A percentile compares a stretch with the other conserved stretches of the same genome.
phyloP scores from a whole-genome alignment of 2,797 vertebrate species.

The Erpetoichthys calabaricus region DNA sequence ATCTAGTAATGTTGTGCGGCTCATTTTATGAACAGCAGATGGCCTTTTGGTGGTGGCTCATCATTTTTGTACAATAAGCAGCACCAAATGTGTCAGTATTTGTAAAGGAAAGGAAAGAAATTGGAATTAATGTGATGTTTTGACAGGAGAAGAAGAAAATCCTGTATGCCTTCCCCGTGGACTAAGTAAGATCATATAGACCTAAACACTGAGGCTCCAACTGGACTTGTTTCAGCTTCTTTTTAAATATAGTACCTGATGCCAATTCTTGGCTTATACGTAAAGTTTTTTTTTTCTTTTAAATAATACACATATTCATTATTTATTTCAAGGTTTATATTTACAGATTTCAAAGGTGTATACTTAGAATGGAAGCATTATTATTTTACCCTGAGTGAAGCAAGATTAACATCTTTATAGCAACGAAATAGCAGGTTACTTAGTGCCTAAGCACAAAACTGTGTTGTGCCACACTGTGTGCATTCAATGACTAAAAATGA shows the following conservation, averaged over 20 bases:
- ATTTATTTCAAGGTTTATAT: background rate
- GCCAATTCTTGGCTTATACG: background rate
- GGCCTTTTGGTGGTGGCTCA: too few relatives aligned
- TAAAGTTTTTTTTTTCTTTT: too few relatives aligned
- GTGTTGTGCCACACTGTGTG: constrained; percentile 40
- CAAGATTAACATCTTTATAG: constrained; percentile 41
- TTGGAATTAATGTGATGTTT: background rate
- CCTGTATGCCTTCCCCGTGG: background rate
- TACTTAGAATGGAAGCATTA: constrained; percentile 36
- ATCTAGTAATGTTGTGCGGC: too few relatives aligned
- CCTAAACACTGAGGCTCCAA: background rate
- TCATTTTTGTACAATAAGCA: too few relatives aligned
- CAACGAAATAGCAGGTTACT: constrained; percentile 32
- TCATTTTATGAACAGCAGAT: too few relatives aligned
- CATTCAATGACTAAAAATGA: constrained; percentile 46
- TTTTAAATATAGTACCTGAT: background rate
- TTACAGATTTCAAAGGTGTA: constrained; percentile 1
- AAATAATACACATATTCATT: too few relatives aligned
- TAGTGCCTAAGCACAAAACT: constrained; percentile 34
- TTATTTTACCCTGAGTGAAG: constrained; percentile 22
- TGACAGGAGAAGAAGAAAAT: constrained; percentile 1
- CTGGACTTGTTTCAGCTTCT: background rate
- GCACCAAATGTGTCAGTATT: background rate
- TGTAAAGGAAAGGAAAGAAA: background rate
- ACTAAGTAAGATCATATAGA: background rate